Evolutionary conservation across 2,888 invertebrate species (phyloP).

Genomic region (Bellardia bayeri): DNA sequence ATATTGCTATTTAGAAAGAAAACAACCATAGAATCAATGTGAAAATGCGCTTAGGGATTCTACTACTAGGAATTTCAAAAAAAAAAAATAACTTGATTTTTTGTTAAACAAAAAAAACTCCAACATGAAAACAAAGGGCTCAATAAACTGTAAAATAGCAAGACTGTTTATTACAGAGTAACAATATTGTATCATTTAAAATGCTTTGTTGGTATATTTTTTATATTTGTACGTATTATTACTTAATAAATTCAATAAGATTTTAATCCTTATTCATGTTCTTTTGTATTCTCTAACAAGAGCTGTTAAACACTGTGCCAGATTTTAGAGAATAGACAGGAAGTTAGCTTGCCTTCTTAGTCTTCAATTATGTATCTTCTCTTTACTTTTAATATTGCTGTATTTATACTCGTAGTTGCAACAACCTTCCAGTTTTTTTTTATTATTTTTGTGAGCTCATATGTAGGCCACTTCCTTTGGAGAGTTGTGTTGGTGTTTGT

Average conservation of each 20-base stretch:
- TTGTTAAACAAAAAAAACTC: conserved; percentile 19
- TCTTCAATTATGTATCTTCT: conserved; percentile 13
- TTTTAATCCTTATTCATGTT: conserved; percentile 65
- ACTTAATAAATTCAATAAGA: conserved; percentile 66
- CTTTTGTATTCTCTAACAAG: conserved; percentile 7
- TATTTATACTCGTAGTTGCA: conserved; percentile 18
- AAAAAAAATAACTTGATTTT: conserved; percentile 44
- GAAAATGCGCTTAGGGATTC: conserved; percentile 62
- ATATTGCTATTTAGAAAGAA: not conserved
- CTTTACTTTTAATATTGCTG: conserved; percentile 9
- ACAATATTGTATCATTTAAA: conserved; percentile 66
- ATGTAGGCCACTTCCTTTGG: conserved; percentile 49
- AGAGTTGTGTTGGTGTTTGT: conserved; percentile 4
- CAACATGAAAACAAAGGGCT: conserved; percentile 52
- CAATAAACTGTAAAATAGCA: conserved; percentile 72
- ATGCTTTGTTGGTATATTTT: not conserved
- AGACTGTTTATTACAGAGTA: conserved; percentile 35
- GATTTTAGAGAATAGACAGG: conserved; percentile 46
- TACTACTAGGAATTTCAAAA: conserved; percentile 20
- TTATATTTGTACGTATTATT: conserved; percentile 38
- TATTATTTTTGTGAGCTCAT: not conserved
- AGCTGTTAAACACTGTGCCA: not conserved
- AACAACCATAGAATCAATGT: conserved; percentile 60
- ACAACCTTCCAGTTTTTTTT: conserved; percentile 35
- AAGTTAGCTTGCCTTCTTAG: conserved; percentile 59